Evolutionary conservation across 1,140 invertebrate species (phyloP).

Genomic region (Euwallacea similis): DNA sequence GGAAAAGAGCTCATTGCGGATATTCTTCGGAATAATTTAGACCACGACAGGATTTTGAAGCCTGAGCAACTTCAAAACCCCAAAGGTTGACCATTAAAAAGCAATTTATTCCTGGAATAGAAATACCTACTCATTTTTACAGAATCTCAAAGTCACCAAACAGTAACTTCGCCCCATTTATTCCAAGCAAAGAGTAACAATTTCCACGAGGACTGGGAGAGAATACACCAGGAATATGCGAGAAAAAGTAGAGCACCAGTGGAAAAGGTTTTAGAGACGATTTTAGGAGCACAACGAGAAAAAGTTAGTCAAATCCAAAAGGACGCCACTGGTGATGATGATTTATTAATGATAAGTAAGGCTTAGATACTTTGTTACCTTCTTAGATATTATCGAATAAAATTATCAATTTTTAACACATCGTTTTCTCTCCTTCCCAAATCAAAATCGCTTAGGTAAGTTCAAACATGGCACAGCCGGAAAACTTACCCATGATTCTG

Average conservation of each 20-base stretch:
- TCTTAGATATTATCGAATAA: not conserved
- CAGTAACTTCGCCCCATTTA: slow-evolving; percentile 9
- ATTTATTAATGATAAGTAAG: slow-evolving; percentile 37
- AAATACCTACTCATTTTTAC: too few relatives aligned
- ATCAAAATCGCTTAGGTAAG: slow-evolving; percentile 6
- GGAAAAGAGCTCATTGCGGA: slow-evolving; percentile 26
- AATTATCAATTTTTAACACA: too few relatives aligned
- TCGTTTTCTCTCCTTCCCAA: too few relatives aligned
- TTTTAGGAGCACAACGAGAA: slow-evolving; percentile 24
- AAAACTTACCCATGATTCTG: not conserved
- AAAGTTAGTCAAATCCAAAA: slow-evolving; percentile 11
- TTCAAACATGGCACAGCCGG: not conserved
- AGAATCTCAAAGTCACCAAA: not conserved
- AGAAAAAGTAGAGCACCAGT: not conserved
- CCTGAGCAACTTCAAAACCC: not conserved
- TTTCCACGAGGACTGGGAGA: not conserved
- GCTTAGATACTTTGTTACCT: slow-evolving; percentile 6
- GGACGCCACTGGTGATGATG: slow-evolving; percentile 17
- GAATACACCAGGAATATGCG: not conserved
- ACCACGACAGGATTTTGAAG: not conserved
- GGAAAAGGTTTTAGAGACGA: slow-evolving; percentile 10
- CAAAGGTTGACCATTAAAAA: too few relatives aligned
- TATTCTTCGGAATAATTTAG: slow-evolving; percentile 2
- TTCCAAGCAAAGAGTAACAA: not conserved
- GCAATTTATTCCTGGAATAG: too few relatives aligned